phyloP scores from a whole-genome alignment of 2,113 vertebrate genomes.

The Hippopotamus amphibius region DNA sequence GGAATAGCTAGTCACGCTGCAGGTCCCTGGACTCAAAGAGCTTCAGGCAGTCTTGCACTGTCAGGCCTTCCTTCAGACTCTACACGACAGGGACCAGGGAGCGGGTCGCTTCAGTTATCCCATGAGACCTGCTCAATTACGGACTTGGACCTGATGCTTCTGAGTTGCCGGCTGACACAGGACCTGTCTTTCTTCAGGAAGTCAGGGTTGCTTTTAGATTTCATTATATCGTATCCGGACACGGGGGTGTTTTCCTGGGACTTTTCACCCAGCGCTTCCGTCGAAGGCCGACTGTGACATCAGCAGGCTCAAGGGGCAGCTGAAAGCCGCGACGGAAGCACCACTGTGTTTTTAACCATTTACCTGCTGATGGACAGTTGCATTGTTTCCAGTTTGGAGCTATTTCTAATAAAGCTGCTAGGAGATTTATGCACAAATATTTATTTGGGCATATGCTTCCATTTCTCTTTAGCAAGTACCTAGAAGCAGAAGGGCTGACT shows the following conservation, averaged over 20 bases:
- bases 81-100: conserved; percentile 91
- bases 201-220: conserved; percentile 99
- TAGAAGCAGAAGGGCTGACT: not conserved
- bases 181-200: conserved; percentile 96
- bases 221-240: conserved; percentile 93
- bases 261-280: no score
- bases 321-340: no score
- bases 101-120: conserved; percentile 97
- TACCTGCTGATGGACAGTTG: not conserved
- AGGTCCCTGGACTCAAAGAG: conserved; percentile 98
- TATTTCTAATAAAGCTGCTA: not conserved
- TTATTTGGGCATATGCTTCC: not conserved
- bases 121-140: conserved; percentile 98
- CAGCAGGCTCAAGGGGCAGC: no score
- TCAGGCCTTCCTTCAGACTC: conserved; percentile 99
- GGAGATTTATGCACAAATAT: not conserved
- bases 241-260: no score
- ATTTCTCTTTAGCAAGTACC: not conserved
- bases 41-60: conserved; percentile 97
- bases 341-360: not conserved
- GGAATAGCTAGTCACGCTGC: conserved; percentile 93
- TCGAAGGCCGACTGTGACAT: no score
- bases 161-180: conserved; percentile 89
- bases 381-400: not conserved
- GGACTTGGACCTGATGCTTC: conserved; percentile 97